These are phyloP conservation scores for Salvator merianae DNA, from an alignment of 2,113 vertebrate genomes.

Conservation along the genomic window DNA sequence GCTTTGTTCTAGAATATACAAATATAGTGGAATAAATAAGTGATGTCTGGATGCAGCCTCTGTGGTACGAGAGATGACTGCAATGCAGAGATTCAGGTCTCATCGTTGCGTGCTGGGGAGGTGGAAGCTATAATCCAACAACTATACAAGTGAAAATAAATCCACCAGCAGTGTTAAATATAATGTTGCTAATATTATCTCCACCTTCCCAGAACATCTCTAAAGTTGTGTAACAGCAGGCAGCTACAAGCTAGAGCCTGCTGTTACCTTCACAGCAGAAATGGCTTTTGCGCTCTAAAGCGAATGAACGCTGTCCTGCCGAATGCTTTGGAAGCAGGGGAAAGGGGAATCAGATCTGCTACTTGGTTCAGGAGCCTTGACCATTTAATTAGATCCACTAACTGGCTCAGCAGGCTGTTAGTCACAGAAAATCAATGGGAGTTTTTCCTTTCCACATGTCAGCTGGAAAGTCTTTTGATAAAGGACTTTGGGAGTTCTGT, in stretches of 20 bases:
- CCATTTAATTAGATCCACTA: slow-evolving; percentile 2
- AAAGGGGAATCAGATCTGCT: not conserved
- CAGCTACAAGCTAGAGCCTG: not conserved
- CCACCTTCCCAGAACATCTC: not conserved
- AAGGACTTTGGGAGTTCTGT: not conserved
- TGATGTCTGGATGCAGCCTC: too few relatives aligned
- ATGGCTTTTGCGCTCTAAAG: not conserved
- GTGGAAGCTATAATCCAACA: too few relatives aligned
- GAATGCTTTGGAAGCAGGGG: not conserved
- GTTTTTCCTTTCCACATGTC: not conserved
- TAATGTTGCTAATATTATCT: not conserved
- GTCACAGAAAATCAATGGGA: not conserved
- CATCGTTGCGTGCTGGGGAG: too few relatives aligned
- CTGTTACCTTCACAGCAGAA: not conserved
- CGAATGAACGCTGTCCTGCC: not conserved
- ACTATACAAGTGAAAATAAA: not conserved
- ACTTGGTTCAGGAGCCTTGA: not conserved
- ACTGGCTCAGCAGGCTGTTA: slow-evolving; percentile 1
- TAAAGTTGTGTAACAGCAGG: not conserved
- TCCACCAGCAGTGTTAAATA: not conserved
- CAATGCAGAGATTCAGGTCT: too few relatives aligned
- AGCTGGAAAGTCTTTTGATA: not conserved
- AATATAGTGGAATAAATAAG: too few relatives aligned
- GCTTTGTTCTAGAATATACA: too few relatives aligned
- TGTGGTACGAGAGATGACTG: too few relatives aligned